These are phyloP conservation scores for Halocynthia roretzi DNA, from an alignment of 23 tunicate species.

Conservation along the genomic window DNA sequence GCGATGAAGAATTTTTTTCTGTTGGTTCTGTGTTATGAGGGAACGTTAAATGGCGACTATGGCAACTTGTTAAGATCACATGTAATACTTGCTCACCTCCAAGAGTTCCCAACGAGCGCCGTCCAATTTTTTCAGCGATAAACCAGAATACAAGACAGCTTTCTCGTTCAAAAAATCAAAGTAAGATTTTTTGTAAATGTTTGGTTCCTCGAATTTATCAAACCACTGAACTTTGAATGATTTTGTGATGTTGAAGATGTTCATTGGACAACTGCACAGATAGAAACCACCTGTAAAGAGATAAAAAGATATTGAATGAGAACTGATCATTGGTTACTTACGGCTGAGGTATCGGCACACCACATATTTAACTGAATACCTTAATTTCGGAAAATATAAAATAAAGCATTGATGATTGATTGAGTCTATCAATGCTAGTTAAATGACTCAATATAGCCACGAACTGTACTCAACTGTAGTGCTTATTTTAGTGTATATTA, in stretches of 20 bases:
- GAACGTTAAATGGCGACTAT: not conserved
- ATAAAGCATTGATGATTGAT: too few relatives aligned
- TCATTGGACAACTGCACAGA: constrained; percentile 80
- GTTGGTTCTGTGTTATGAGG: constrained; percentile 40
- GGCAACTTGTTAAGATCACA: not conserved
- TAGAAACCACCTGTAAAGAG: constrained; percentile 75
- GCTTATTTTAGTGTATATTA: too few relatives aligned
- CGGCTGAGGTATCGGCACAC: not conserved
- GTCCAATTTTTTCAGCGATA: constrained; percentile 62
- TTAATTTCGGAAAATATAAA: too few relatives aligned
- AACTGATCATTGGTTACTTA: not conserved
- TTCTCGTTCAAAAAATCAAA: constrained; percentile 81
- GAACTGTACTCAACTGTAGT: too few relatives aligned
- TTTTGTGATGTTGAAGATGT: constrained; percentile 63
- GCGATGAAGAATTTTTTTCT: constrained; percentile 67
- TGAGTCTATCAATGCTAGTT: too few relatives aligned
- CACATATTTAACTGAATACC: not conserved
- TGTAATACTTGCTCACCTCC: constrained; percentile 31
- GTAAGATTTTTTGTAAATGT: constrained; percentile 78
- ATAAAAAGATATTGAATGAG: not conserved
- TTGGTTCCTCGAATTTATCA: constrained; percentile 56
- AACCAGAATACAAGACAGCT: constrained; percentile 75
- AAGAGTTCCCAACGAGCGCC: constrained; percentile 39
- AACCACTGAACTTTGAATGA: constrained; percentile 89
- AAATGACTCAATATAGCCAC: too few relatives aligned